Base-by-base conservation (phyloP, 1,140 invertebrate genomes). In the Pantala flavescens region DNA sequence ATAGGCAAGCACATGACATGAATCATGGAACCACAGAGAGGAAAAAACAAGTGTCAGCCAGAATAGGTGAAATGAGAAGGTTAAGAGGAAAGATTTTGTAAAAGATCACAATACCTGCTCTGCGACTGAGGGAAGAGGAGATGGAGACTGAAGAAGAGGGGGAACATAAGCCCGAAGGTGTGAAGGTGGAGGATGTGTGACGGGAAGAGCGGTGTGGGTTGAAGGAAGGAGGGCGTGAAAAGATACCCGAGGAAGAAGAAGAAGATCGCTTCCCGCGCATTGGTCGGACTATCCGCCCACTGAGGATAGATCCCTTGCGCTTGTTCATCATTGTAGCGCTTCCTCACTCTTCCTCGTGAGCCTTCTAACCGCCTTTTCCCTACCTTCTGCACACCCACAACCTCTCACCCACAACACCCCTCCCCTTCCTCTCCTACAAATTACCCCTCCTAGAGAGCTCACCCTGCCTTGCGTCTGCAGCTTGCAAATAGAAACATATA, bases 31-130 rank as follows among this genome's bases (percentile, higher is more conserved):
- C 49, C 49, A 63, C 49, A 63, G 49, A 36, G 49, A 63, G 49
- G 14, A 63, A 16, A 63, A 63, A 19, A 63, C 12, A 63, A 63
- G n/a, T 63, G 49, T 63, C n/a, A 63, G 28, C 28, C 28, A 36
- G 28, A 63, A 63, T 63, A 63, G 49, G 49, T 19, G 49, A 16
- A 63, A 63, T 63, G 49, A 63, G 49, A 19, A 63, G n/a, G 49
- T 12, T 7, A 63, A 21, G 14, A 63, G n/a, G 49, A 63, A 63
- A 63, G 49, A 63, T 63, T 63, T 63, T 21, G 14, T 21, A 63
- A 63, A 63, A 63, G 49, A 63, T 63, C 49, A 63, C 49, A 63
- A 63, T 63, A 63, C 49, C 49, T 63, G 49, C 49, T 63, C 49
- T 63, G 49, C 49, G 49, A 63, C 49, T 63, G 49, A 63, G 49